Evolutionary conservation across 2,113 vertebrate genomes (phyloP), one percentile per base, ranked within the genome.

Genomic region (Tonatia bakeri): DNA sequence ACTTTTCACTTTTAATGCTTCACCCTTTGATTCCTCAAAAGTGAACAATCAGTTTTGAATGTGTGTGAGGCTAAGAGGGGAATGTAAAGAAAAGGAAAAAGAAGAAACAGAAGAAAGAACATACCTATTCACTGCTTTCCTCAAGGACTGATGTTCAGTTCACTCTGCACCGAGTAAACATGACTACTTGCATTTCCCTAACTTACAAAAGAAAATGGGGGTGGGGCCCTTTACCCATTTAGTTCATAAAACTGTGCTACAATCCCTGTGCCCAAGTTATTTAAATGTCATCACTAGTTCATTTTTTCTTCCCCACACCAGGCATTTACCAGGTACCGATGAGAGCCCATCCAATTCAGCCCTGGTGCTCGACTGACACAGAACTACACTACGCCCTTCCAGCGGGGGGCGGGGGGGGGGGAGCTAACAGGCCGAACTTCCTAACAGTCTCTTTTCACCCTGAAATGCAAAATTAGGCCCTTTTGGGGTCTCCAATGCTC

Each of bases 1-100:
- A 80, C 40, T 81, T 89, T 95, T 93, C 33, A 76, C 75, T 89
- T 72, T 92, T 76, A 84, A 81, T 61, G 24, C 19, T 76, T 90
- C 76, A 65, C 31, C 19, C 7, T 90, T 84, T 54, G 33, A 80
- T 84, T 87, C 22, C 36, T 84, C 64, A 87, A 65, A 90, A 87
- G 87, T 33, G 76, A 94, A 61, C 86, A 36, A 82, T 40, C 54
- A 89, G 45, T 56, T 64, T 89, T 91, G 50, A 36, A 45, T 67
- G 4, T 61, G 26, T 64, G 28, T 94, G 69, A 87, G 13, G 14
- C 47, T 80, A 87, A 81, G 36, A 81, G 36, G 9, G 14, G 17
- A 40, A 80, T 61, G 26, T 1, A 88, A 72, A 70, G n/a, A 64
- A 52, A 95, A 87, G 54, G 16, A 75, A 75, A 84, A 84, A 40